Evolutionary conservation across 2,888 invertebrate species (phyloP), one percentile per base, ranked within the genome.

Genomic region (Lasius fuliginosus): DNA sequence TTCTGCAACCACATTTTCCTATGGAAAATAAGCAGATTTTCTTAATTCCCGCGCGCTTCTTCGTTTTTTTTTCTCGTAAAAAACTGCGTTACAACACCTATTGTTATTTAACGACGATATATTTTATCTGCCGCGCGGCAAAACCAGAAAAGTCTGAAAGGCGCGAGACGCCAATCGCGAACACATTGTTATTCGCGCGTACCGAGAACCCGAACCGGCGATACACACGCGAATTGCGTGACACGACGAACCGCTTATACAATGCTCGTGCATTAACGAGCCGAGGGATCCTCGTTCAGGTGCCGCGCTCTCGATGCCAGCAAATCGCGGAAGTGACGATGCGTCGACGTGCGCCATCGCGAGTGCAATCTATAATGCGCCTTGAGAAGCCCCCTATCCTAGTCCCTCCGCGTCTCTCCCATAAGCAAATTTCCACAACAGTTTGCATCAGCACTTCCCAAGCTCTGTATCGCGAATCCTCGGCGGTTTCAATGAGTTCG

Each of bases 191-290:
- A 69, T 40, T 42, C 64, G 23, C 64, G 23, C 18, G 33, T 64
- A 42, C 60, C 30, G 58, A 71, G 79, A 58, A 79, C 18, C 40
- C 36, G 27, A 27, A 77, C 18, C 64, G 9, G 42, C 15, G 18
- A 8, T 40, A 30, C 69, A 18, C 58, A 71, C 58, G 60, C 15
- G 71, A 71, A 71, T 79, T 71, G 58, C 79, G 71, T 71, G 79
- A 79, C 79, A 77, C 42, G 33, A 42, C 30, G 40, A 60, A 33
- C 46, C 79, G 60, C 42, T 79, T 79, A 79, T 58, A 58, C 71
- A 71, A 79, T 58, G 79, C 23, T 18, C 27, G 23, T 71, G 42
- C 79, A 71, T 71, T 58, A 18, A 71, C 69, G 40, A 27, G 30
- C 40, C 33, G 23, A 68, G 68, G 40, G 42, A 9, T 68, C 68